Base-by-base conservation (phyloP, 2,113 vertebrate species). In the Nothobranchius furzeri region DNA sequence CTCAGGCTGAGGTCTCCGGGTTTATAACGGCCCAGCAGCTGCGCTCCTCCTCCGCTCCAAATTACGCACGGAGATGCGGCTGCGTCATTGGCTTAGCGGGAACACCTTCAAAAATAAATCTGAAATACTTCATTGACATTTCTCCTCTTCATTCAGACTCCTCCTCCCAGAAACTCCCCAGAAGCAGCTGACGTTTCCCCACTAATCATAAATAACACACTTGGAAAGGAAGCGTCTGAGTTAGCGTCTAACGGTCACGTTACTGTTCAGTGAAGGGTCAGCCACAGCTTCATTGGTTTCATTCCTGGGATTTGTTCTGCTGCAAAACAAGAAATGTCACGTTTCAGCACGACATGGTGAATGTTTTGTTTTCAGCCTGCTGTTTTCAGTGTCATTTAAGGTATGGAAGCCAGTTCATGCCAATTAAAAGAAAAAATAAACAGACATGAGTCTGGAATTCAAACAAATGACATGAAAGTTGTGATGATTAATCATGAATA, bases 51-150 rank as follows among this genome's bases (percentile, higher is more conserved):
- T 12, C 57, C 12, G 6, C 4, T 15, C 1, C 14, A 7, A 6
- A 25, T 82, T 63, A 81, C 65, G 53, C 60, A 73, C 12, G 45
- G 17, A 3, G n/a, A 36, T 25, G 65, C 63, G 4, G 60, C 68
- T 17, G 6, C 46, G 36, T 56, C 59, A 87, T 85, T 84, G 83
- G 87, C 56, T 58, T 25, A 6, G 0, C 0, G 7, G 37, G 64
- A 85, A 82, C 85, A 75, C 85, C 82, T 78, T 87, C 80, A 76
- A 12, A 45, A 37, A 52, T 8, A 24, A 1, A 14, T 46, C 1
- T 7, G 2, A 11, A 4, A 65, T 6, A 13, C 12, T 20, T 7
- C 3, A 51, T 9, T 4, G 6, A 57, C 30, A 17, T 10, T 43
- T 8, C 4, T 11, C 1, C 3, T 40, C 37, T 40, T 40, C 37